Percentiles rank a stretch among this genome's conserved stretches.
These are phyloP conservation scores for Parasteatoda lunata DNA, from an alignment of 2,888 invertebrate genomes.

Conservation along the genomic window DNA sequence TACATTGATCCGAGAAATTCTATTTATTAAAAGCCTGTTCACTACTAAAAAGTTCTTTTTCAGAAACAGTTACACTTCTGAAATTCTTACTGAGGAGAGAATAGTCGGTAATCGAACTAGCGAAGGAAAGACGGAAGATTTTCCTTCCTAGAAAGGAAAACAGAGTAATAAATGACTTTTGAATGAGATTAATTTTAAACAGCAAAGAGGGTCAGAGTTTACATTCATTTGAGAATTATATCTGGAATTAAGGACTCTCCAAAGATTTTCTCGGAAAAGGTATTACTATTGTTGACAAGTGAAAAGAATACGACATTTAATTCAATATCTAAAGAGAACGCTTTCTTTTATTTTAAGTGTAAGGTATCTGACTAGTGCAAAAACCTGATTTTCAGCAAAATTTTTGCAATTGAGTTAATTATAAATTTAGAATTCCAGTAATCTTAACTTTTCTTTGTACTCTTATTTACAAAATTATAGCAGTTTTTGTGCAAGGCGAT, in stretches of 20 bases:
- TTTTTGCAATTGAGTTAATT: neutral
- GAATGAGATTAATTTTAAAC: constrained; percentile 31
- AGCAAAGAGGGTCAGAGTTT: constrained; percentile 35
- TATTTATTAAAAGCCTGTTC: neutral
- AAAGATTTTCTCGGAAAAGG: constrained; percentile 17
- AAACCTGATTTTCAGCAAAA: neutral
- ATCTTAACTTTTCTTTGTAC: too few relatives aligned
- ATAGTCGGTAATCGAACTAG: neutral
- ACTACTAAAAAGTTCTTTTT: neutral
- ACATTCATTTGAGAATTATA: constrained; percentile 37
- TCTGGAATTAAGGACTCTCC: constrained; percentile 33
- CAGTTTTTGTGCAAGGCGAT: too few relatives aligned
- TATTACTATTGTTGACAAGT: constrained; percentile 32
- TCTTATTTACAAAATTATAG: too few relatives aligned
- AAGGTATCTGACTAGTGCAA: neutral
- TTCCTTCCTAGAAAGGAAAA: constrained; percentile 10
- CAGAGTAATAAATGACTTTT: constrained; percentile 35
- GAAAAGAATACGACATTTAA: constrained; percentile 1
- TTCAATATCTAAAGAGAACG: constrained; percentile 8
- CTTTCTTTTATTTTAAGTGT: neutral
- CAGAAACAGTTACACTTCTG: constrained; percentile 1
- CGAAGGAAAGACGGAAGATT: neutral
- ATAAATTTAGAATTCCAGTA: too few relatives aligned
- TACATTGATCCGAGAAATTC: neutral
- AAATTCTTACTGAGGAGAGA: neutral